Percentiles rank a stretch among this genome's conserved stretches.
Conservation (phyloP, 2,113 vertebrate species). For the Propithecus coquereli region DNA sequence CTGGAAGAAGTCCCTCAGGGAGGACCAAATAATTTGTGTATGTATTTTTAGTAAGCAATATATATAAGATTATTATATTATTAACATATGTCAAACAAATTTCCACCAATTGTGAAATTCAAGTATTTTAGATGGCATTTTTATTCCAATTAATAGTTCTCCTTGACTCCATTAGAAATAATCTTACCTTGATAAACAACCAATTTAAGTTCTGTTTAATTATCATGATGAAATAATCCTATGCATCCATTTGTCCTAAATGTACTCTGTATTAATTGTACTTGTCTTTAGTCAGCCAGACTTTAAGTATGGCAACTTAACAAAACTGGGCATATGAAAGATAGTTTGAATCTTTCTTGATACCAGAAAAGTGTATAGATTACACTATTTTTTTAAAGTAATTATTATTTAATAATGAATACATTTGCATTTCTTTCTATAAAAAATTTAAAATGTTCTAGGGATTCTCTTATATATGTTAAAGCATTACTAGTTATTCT, state of each 20-base stretch:
- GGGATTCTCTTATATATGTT: not conserved
- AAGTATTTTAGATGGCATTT: not conserved
- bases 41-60: not conserved
- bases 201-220: not conserved
- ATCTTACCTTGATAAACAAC: not conserved
- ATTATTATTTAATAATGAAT: conserved; percentile 4
- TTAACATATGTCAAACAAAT: not conserved
- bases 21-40: not conserved
- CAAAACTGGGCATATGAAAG: not conserved
- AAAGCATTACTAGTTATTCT: not conserved
- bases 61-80: not conserved
- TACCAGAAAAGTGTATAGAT: not conserved
- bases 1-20: not conserved
- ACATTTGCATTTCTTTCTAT: not conserved
- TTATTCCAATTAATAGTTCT: not conserved
- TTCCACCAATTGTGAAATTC: not conserved
- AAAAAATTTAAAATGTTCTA: not conserved
- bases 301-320: not conserved
- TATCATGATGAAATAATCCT: not conserved
- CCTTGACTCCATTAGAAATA: not conserved
- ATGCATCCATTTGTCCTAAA: not conserved
- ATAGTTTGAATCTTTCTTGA: not conserved
- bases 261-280: not conserved
- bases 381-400: not conserved
- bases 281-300: not conserved